A percentile compares a stretch with the other conserved stretches of the same genome.
phyloP scores from a whole-genome alignment of 2,113 vertebrate genomes.

The Macquaria ambigua region DNA sequence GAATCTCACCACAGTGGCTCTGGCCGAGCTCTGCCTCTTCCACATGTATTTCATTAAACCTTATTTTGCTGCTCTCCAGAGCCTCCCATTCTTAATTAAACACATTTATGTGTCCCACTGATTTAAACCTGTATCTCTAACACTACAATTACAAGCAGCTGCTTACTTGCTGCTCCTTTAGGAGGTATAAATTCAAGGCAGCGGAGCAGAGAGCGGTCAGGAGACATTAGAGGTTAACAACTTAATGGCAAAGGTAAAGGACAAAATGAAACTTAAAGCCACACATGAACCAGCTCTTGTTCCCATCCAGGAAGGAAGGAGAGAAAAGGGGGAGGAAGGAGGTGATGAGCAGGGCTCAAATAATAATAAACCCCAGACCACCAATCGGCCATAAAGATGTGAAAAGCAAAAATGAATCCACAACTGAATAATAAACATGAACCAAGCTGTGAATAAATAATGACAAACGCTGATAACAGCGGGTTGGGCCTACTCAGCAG shows the following conservation, averaged over 20 bases:
- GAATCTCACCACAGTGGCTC: neutral
- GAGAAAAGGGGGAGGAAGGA: conserved; percentile 9
- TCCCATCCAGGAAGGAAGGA: conserved; percentile 46
- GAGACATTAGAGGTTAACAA: conserved; percentile 54
- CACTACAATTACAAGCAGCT: conserved; percentile 63
- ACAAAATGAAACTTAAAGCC: conserved; percentile 52
- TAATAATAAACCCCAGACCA: conserved; percentile 59
- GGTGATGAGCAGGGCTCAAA: conserved; percentile 30
- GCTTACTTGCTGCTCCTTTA: conserved; percentile 35
- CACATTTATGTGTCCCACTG: conserved; percentile 44
- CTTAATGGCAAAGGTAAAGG: conserved; percentile 62
- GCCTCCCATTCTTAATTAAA: conserved; percentile 53
- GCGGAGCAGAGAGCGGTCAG: conserved; percentile 12
- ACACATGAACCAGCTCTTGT: conserved; percentile 45
- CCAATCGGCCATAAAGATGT: conserved; percentile 37
- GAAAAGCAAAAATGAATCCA: conserved; percentile 60
- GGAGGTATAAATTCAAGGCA: conserved; percentile 29
- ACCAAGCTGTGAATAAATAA: conserved; percentile 59
- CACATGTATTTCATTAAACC: conserved; percentile 54
- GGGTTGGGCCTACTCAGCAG: conserved; percentile 19
- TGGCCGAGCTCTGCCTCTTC: neutral
- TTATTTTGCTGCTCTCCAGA: conserved; percentile 42
- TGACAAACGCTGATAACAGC: conserved; percentile 41
- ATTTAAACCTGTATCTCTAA: conserved; percentile 66
- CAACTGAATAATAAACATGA: conserved; percentile 63